Conservation (phyloP, 2,888 invertebrate species). For the Protophormia terraenovae region DNA sequence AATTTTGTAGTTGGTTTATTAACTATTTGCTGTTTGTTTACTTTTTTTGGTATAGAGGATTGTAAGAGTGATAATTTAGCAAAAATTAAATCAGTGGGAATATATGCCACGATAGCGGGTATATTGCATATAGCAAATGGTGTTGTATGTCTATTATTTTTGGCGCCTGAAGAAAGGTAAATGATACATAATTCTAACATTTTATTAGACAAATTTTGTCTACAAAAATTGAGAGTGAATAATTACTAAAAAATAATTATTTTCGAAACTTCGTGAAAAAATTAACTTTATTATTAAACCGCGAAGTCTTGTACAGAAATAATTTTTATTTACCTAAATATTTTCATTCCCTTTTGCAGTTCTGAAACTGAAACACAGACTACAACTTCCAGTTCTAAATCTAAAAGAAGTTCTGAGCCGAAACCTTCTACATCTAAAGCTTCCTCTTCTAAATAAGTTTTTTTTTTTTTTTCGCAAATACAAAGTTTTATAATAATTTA, state of each 20-base stretch:
- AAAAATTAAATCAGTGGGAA: conserved; percentile 48
- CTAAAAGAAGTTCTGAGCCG: neutral
- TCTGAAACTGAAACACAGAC: neutral
- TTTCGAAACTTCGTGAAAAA: too few relatives aligned
- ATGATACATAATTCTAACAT: too few relatives aligned
- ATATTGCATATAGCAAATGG: conserved; percentile 63
- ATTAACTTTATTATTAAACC: too few relatives aligned
- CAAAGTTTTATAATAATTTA: neutral
- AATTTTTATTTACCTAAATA: too few relatives aligned
- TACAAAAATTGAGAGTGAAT: too few relatives aligned
- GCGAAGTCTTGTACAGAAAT: too few relatives aligned
- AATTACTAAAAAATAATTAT: too few relatives aligned
- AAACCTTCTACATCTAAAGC: conserved; percentile 13
- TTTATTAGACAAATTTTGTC: too few relatives aligned
- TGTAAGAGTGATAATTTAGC: conserved; percentile 47
- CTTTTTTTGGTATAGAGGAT: conserved; percentile 42
- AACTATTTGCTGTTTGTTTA: conserved; percentile 25
- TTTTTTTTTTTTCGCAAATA: too few relatives aligned
- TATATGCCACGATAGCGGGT: conserved; percentile 51
- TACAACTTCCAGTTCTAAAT: neutral
- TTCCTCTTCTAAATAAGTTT: neutral
- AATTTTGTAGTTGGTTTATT: conserved; percentile 61
- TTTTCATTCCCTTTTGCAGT: neutral
- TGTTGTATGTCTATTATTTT: conserved; percentile 37
- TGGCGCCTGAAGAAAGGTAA: conserved; percentile 63